Percentiles rank a stretch among this genome's conserved stretches.
Evolutionary conservation across 2,797 vertebrate genomes (phyloP).

Genomic region (Peromyscus aztecus): DNA sequence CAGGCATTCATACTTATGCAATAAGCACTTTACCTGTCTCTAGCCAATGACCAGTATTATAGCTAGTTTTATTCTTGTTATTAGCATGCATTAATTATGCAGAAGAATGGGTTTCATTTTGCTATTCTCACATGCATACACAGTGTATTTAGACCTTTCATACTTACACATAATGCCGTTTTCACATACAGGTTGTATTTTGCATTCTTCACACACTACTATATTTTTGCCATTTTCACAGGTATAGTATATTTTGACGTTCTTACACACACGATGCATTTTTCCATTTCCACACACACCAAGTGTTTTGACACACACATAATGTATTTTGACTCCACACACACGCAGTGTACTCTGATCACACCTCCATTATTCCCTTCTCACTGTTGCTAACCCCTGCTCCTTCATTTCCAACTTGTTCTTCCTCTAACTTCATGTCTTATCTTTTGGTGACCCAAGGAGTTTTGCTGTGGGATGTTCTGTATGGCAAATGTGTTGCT

Average conservation of each 20-base stretch:
- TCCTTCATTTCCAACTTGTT: not conserved
- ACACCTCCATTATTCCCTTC: too few relatives aligned
- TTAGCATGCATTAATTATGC: not conserved
- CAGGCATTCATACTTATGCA: not conserved
- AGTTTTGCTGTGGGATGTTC: too few relatives aligned
- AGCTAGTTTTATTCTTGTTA: not conserved
- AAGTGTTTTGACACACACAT: not conserved
- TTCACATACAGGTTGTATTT: not conserved
- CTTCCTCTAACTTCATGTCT: not conserved
- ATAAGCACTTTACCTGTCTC: not conserved
- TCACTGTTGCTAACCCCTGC: not conserved
- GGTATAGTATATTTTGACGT: not conserved
- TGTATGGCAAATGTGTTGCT: too few relatives aligned
- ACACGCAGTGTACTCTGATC: not conserved
- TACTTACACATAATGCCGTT: not conserved
- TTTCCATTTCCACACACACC: not conserved
- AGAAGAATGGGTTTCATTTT: too few relatives aligned
- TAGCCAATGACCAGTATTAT: not conserved
- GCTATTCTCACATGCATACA: too few relatives aligned
- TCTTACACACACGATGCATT: not conserved
- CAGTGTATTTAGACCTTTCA: not conserved
- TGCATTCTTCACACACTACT: not conserved
- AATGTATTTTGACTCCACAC: not conserved
- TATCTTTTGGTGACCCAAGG: not conserved
- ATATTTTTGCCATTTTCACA: not conserved